These are phyloP conservation scores for Saxicola maurus DNA, from an alignment of 2,797 vertebrate genomes.

Conservation along the genomic window DNA sequence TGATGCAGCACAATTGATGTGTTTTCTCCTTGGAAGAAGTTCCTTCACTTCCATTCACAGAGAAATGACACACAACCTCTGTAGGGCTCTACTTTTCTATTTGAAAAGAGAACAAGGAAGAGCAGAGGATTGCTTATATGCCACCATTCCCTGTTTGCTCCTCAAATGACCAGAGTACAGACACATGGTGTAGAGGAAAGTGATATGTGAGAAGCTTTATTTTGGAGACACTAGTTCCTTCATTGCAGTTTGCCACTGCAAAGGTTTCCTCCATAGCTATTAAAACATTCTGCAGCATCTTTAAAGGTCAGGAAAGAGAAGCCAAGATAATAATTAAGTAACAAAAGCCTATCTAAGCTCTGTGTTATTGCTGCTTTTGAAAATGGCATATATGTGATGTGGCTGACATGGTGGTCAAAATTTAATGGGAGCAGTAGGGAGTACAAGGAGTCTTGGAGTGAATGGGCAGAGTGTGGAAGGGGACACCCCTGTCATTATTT, in stretches of 20 bases:
- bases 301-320: background rate
- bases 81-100: background rate
- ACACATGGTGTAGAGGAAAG: accelerated
- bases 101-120: background rate
- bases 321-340: background rate
- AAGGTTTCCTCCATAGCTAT: background rate
- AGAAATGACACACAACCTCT: accelerated
- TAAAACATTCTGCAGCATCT: background rate
- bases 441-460: background rate
- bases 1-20: background rate
- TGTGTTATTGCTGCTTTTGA: background rate
- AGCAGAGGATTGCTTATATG: background rate
- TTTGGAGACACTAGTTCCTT: background rate
- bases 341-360: background rate
- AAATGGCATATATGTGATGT: background rate
- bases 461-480: background rate
- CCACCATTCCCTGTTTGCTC: background rate
- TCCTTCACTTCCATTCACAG: background rate
- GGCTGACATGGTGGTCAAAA: background rate
- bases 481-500: accelerated
- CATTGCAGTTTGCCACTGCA: accelerated
- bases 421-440: background rate
- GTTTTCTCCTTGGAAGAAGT: background rate
- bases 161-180: background rate
- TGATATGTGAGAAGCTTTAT: background rate